Evolutionary conservation across 2,113 vertebrate species (phyloP).

Genomic region (Fulmarus glacialis): DNA sequence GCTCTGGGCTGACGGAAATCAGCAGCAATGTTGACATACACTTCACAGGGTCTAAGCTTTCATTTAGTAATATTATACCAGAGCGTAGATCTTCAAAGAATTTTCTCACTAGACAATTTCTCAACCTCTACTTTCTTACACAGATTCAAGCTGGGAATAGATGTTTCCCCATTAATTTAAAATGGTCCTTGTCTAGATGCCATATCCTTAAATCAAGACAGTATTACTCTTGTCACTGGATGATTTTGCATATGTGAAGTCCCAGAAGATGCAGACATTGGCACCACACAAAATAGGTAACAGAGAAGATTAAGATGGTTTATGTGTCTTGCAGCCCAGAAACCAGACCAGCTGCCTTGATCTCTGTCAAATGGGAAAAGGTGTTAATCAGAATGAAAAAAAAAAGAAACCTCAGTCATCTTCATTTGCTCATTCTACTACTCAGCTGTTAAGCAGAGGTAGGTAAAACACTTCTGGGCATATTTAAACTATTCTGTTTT

Average conservation of each 20-base stretch:
- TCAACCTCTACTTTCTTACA: neutral
- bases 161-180: neutral
- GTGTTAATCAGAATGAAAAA: neutral
- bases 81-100: conserved; percentile 37
- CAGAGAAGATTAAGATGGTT: neutral
- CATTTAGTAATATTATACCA: conserved; percentile 1
- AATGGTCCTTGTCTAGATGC: neutral
- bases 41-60: conserved; percentile 19
- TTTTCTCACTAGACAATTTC: conserved; percentile 33
- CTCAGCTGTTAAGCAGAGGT: neutral
- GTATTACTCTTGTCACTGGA: neutral
- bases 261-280: neutral
- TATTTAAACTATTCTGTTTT: neutral
- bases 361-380: neutral
- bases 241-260: neutral
- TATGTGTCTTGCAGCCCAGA: neutral
- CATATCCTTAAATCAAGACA: neutral
- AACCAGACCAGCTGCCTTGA: neutral
- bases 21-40: neutral
- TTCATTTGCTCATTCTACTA: neutral
- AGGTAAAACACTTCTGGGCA: neutral
- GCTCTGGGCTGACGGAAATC: neutral
- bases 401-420: neutral
- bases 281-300: neutral
- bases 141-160: neutral